These are phyloP conservation scores for Aratinga solstitialis DNA, from an alignment of 2,797 vertebrate genomes.

Conservation along the genomic window DNA sequence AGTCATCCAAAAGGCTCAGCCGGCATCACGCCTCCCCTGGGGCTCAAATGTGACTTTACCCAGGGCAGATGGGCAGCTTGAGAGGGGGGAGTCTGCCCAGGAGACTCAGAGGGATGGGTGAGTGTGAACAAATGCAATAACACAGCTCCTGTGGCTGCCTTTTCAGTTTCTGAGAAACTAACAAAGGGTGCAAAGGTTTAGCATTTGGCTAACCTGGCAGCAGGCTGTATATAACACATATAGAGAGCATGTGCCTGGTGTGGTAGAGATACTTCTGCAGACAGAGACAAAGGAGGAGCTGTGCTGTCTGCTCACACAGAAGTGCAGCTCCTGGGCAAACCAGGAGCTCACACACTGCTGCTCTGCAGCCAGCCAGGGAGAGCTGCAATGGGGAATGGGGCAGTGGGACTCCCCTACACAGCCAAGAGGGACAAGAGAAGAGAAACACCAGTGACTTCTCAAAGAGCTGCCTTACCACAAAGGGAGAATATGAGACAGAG, in stretches of 20 bases:
- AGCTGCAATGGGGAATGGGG: rapidly evolving
- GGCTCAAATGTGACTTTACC: background rate
- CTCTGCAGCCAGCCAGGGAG: background rate
- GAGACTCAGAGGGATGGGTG: background rate
- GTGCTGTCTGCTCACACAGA: background rate
- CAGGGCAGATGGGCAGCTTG: background rate
- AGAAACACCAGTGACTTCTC: background rate
- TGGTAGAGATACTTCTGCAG: background rate
- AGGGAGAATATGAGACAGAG: background rate
- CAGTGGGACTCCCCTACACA: rapidly evolving
- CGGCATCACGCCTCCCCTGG: background rate
- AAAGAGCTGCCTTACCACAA: background rate
- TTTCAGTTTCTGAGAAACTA: background rate
- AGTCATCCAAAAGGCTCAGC: background rate
- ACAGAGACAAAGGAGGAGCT: background rate
- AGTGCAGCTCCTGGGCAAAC: background rate
- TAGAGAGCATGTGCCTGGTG: rapidly evolving
- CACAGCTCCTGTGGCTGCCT: background rate
- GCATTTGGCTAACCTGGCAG: background rate
- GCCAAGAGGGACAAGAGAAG: background rate
- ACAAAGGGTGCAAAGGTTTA: background rate
- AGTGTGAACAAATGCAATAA: background rate
- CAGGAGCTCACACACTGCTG: rapidly evolving
- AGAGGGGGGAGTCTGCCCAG: background rate
- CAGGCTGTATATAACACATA: background rate